phyloP scores from a whole-genome alignment of 2,113 vertebrate genomes.

The Alouatta palliata region DNA sequence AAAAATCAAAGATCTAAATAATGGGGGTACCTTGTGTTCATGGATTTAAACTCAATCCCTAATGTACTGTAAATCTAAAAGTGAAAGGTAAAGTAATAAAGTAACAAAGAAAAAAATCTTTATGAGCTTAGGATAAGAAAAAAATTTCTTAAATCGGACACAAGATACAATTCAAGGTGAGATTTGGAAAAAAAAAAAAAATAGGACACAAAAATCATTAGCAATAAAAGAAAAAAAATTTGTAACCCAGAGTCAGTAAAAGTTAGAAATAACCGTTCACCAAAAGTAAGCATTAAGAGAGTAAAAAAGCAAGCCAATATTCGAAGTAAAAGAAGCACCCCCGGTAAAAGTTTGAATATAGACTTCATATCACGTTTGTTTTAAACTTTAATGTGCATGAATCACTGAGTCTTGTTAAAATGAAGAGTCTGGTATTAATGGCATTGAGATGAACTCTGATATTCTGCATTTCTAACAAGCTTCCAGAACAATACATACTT shows the following conservation, averaged over 20 bases:
- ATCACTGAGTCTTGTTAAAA: background rate
- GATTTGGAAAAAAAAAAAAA: background rate
- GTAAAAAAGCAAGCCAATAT: background rate
- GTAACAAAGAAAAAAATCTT: background rate
- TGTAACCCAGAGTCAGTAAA: background rate
- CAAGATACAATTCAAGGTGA: background rate
- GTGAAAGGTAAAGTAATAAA: background rate
- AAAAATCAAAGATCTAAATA: constrained; percentile 3
- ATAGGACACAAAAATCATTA: background rate
- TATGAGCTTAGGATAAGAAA: background rate
- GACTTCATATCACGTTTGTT: background rate
- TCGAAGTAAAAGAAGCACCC: background rate
- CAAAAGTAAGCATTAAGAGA: background rate
- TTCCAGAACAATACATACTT: background rate
- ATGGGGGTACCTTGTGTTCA: background rate
- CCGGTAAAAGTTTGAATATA: background rate
- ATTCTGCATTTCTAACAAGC: background rate
- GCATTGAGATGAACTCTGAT: background rate
- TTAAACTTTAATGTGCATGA: background rate
- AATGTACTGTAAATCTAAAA: background rate
- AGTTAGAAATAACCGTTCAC: background rate
- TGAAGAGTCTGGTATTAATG: background rate
- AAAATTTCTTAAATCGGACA: background rate
- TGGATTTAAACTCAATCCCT: background rate
- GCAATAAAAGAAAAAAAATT: background rate